Evolutionary conservation across 2,113 vertebrate species (phyloP), one percentile per base, ranked within the genome.

Genomic region (Irena cyanogastra): DNA sequence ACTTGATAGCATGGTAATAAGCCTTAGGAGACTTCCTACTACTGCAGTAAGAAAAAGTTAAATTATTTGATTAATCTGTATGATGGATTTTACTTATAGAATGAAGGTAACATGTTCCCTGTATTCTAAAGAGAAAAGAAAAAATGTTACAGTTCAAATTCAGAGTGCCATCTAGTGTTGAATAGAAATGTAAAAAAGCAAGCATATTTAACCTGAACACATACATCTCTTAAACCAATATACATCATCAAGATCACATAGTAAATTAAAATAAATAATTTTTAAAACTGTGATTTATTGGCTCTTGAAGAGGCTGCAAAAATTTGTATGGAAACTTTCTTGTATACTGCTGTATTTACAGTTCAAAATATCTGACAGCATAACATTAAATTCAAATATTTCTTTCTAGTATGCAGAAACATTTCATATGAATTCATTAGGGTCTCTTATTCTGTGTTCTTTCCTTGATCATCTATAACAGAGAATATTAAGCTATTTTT

Each of bases 141-240:
- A 95, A 52, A 31, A 9, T 14, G 61, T 47, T 52, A 60, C 60
- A 90, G 61, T 90, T 95, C 95, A 97, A 97, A 95, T 97, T 96
- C 93, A 95, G 93, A 98, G 94, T 96, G 97, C 97, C 97, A 98
- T 97, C 98, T 98, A 98, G 97, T 97, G 98, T 74, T 95, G 22
- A 92, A 90, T 28, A 82, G 33, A 78, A 90, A 89, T 16, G 12
- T 18, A 31, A 41, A 63, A 56, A 63, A 28, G 9, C 19, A 61
- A 23, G 1, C 5, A 9, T 33, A 33, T 53, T 71, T 68, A 68
- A 87, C 27, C 3, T 44, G n/a, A 52, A 44, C 7, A 31, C 20
- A 56, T 4, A 7, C 4, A 22, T 39, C 4, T 93, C 71, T 93
- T 39, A 66, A 90, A 84, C 1, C 5, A 64, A 10, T 49, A 21